Percentiles rank a stretch among this genome's conserved stretches.
Conservation (phyloP, 2,113 vertebrate genomes). For the Chionomys nivalis region DNA sequence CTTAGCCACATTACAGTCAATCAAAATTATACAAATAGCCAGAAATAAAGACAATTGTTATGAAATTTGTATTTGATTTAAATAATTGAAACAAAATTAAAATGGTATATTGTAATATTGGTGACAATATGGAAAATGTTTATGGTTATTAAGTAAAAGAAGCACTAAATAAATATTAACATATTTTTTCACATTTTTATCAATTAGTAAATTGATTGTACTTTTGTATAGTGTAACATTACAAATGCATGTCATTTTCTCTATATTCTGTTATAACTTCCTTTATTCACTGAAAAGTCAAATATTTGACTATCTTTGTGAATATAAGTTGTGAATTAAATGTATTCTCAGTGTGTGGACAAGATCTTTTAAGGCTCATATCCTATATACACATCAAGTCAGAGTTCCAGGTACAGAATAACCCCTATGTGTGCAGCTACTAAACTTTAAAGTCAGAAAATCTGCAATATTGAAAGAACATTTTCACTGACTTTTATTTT, state of each 20-base stretch:
- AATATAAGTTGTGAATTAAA: neutral
- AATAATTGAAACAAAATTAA: neutral
- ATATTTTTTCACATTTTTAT: neutral
- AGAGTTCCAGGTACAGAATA: neutral
- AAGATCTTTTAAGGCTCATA: neutral
- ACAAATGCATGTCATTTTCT: neutral
- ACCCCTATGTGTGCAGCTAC: fast-evolving
- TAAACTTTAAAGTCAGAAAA: neutral
- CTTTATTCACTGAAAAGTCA: neutral
- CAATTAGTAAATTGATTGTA: neutral
- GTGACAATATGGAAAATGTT: neutral
- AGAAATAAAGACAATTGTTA: neutral
- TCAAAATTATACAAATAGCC: neutral
- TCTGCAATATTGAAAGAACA: neutral
- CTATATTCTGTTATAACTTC: neutral
- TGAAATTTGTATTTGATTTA: neutral
- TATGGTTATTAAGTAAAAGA: neutral
- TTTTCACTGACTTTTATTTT: neutral
- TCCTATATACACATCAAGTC: neutral
- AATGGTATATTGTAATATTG: neutral
- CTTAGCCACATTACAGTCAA: neutral
- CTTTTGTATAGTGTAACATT: neutral
- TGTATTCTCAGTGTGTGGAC: neutral
- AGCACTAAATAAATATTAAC: neutral
- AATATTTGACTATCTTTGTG: neutral